Base-by-base conservation (phyloP, 2,888 invertebrate species). In the Rhaphigaster nebulosa region DNA sequence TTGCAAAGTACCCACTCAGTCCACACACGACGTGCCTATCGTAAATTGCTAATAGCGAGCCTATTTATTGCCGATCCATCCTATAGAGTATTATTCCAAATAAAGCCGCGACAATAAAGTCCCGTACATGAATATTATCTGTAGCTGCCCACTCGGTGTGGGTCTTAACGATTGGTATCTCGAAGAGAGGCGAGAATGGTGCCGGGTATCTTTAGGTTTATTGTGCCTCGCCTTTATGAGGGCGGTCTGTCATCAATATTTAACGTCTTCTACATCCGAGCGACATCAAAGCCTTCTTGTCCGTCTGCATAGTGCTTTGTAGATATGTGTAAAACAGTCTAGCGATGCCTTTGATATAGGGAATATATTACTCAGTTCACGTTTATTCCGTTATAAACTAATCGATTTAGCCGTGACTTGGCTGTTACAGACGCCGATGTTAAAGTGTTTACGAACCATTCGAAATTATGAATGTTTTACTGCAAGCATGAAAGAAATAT, bases 51-150 rank as follows among this genome's bases (percentile, higher is more conserved):
- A 76, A 76, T 38, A 76, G 38, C 38, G 8, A 5, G 20, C 34
- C 70, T 38, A 76, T 76, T 76, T 76, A 76, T 76, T 23, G 38
- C 70, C 70, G 6, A 65, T 15, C 65, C n/a, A 4, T 18, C 34
- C 70, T 4, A 76, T 76, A 76, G 13, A 76, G 70, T 76, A 76
- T 76, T 76, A 38, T 76, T 76, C 70, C 38, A 34, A 38, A 38
- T 76, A 65, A 76, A 76, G 70, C 20, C 20, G 5, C 0, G 18
- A 65, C 70, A 76, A 76, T 76, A 76, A 76, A 38, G 70, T 76
- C 38, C 10, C n/a, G 1, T 20, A 76, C 70, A 76, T 76, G 70
- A 76, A 76, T 76, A 76, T 76, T 76, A 38, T 76, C 70, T 76
- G 70, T 38, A 34, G 70, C 70, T 38, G 65, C 65, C 65, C 65